Percentiles rank a stretch among this genome's conserved stretches.
Evolutionary conservation across 2,113 vertebrate species (phyloP).

Genomic region (Heterocephalus glaber): DNA sequence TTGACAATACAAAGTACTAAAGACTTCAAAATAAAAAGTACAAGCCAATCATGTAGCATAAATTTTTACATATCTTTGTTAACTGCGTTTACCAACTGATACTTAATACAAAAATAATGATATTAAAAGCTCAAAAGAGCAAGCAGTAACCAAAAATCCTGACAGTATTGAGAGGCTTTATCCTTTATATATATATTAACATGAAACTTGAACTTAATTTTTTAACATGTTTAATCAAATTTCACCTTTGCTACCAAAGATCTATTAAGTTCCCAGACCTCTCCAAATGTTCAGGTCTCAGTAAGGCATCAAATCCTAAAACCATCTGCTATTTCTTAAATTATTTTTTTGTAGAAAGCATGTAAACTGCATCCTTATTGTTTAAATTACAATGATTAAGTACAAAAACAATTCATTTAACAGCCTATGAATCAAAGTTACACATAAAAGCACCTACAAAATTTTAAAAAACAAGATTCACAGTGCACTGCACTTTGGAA

Average conservation of each 20-base stretch:
- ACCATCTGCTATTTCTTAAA: not conserved
- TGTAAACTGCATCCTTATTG: slow-evolving; percentile 82
- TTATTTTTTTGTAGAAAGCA: slow-evolving; percentile 68
- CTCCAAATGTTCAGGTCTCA: slow-evolving; percentile 57
- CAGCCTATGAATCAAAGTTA: slow-evolving; percentile 66
- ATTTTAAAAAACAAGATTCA: slow-evolving; percentile 79
- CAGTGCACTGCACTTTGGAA: slow-evolving; percentile 77
- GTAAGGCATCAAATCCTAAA: slow-evolving; percentile 53
- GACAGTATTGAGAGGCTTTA: not conserved
- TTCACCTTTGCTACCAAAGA: slow-evolving; percentile 59
- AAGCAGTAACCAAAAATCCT: slow-evolving; percentile 60
- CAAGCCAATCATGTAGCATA: slow-evolving; percentile 24
- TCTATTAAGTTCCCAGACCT: slow-evolving; percentile 44
- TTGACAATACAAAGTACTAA: slow-evolving; percentile 58
- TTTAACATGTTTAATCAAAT: slow-evolving; percentile 70
- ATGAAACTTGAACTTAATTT: slow-evolving; percentile 66
- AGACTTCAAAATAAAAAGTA: slow-evolving; percentile 33
- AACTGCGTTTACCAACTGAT: slow-evolving; percentile 55
- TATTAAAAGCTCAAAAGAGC: slow-evolving; percentile 66
- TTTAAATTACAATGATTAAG: slow-evolving; percentile 74
- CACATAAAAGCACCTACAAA: slow-evolving; percentile 74
- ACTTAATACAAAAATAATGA: slow-evolving; percentile 75
- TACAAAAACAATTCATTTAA: slow-evolving; percentile 79
- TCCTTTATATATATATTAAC: slow-evolving; percentile 3
- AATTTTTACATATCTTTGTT: slow-evolving; percentile 55